phyloP scores from a whole-genome alignment of 2,797 vertebrate genomes.

The Microchirus variegatus region DNA sequence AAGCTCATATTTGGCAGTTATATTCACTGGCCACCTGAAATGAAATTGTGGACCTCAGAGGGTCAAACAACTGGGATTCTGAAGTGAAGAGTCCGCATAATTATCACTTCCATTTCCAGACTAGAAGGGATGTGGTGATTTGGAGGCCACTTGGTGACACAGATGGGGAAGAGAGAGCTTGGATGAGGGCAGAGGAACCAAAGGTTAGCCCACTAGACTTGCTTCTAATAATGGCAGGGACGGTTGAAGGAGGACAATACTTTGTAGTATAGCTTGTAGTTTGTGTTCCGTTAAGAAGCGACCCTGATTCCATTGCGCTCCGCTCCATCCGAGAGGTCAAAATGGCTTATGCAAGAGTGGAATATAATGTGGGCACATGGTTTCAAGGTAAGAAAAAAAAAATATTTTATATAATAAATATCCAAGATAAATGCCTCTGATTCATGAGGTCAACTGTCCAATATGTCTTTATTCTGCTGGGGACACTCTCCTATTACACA shows the following conservation, averaged over 20 bases:
- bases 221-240: constrained; percentile 45
- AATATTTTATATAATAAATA: constrained; percentile 15
- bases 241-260: constrained; percentile 33
- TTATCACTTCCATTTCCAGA: constrained; percentile 64
- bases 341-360: constrained; percentile 22
- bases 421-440: constrained; percentile 9
- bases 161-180: constrained; percentile 60
- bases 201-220: constrained; percentile 76
- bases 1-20: constrained; percentile 42
- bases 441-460: constrained; percentile 5
- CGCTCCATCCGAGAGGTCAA: constrained; percentile 3
- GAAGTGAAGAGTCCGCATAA: constrained; percentile 72
- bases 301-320: constrained; percentile 7
- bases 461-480: too few species aligned
- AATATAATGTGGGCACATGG: constrained; percentile 6
- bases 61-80: constrained; percentile 69
- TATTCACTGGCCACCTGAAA: constrained; percentile 52
- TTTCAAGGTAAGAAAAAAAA: not conserved
- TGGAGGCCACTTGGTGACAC: constrained; percentile 60
- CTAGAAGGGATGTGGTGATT: constrained; percentile 58
- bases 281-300: constrained; percentile 46
- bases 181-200: constrained; percentile 66
- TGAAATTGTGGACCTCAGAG: constrained; percentile 41
- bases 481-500: too few species aligned
- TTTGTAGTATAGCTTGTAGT: constrained; percentile 16